Evolutionary conservation across 2,888 invertebrate genomes (phyloP).

Genomic region (Philereme vetulata): DNA sequence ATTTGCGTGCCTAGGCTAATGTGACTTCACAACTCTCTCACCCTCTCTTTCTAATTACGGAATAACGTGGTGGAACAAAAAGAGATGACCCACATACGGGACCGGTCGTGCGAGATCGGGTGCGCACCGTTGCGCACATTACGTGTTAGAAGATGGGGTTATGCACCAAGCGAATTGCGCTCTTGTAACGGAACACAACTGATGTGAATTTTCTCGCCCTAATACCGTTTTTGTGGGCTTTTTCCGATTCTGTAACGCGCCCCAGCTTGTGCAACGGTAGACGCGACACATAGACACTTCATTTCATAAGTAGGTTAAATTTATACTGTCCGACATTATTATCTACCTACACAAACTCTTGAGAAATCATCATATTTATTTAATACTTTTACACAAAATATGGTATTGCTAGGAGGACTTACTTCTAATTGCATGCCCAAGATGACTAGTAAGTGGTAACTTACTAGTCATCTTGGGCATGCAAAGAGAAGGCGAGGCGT

Average conservation of each 20-base stretch:
- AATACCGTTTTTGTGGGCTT: conserved; percentile 73
- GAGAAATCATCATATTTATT: no score
- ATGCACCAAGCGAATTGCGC: conserved; percentile 68
- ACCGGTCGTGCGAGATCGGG: conserved; percentile 82
- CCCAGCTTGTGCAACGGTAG: conserved; percentile 67
- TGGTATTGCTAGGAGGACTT: no score
- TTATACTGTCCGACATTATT: background rate
- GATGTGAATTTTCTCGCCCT: conserved; percentile 83
- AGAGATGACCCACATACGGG: conserved; percentile 82
- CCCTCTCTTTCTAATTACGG: conserved; percentile 81
- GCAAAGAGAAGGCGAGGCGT: no score
- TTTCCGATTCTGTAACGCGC: conserved; percentile 67
- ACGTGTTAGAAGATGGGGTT: conserved; percentile 80
- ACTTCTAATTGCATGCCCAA: no score
- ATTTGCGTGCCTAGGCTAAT: conserved; percentile 34
- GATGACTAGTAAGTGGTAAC: no score
- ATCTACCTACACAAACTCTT: no score
- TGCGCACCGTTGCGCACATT: conserved; percentile 80
- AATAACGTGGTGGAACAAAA: conserved; percentile 81
- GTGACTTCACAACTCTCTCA: conserved; percentile 48
- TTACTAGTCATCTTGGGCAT: no score
- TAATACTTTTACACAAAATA: no score
- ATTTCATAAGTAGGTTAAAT: conserved; percentile 32
- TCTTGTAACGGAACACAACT: conserved; percentile 71
- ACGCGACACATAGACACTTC: conserved; percentile 47